These are phyloP conservation scores for Girardia tigrina DNA, from an alignment of 2,888 invertebrate genomes.

Conservation along the genomic window DNA sequence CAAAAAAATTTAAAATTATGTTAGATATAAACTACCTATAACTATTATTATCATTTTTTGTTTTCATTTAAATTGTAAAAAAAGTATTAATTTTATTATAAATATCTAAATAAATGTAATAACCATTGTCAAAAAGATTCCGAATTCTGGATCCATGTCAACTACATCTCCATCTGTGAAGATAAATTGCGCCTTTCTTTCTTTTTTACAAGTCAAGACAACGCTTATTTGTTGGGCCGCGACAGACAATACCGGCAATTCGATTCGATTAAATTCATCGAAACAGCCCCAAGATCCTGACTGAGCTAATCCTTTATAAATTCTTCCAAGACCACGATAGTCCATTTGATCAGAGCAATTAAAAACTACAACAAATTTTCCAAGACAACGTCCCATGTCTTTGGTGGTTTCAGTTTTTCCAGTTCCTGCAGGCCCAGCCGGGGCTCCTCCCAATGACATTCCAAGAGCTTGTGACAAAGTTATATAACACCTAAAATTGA, in stretches of 20 bases:
- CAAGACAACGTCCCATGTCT: conserved; percentile 91
- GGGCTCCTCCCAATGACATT: conserved; percentile 81
- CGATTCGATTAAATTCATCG: conserved; percentile 84
- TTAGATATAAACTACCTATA: too few relatives aligned
- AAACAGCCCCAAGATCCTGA: conserved; percentile 96
- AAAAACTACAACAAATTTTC: conserved; percentile 82
- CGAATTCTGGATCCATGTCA: conserved; percentile 85
- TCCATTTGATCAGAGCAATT: conserved; percentile 98
- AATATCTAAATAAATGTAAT: too few relatives aligned
- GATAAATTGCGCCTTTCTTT: conserved; percentile 71
- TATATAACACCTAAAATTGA: conserved; percentile 69
- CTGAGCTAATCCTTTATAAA: conserved; percentile 82
- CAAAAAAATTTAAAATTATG: too few relatives aligned
- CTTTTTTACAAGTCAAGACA: conserved; percentile 73
- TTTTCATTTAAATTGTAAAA: too few relatives aligned
- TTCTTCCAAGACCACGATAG: conserved; percentile 80
- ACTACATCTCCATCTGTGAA: conserved; percentile 87
- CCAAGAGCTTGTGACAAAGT: conserved; percentile 84
- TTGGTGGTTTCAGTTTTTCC: conserved; percentile 94
- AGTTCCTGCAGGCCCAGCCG: conserved; percentile 91
- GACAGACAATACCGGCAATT: conserved; percentile 78
- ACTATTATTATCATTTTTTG: too few relatives aligned
- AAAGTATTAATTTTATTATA: too few relatives aligned
- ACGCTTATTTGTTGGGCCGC: conserved; percentile 93
- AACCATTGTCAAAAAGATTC: conserved; percentile 95